Percentiles rank a stretch among this genome's conserved stretches.
Evolutionary conservation across 2,113 vertebrate genomes (phyloP).

Genomic region (Leptocoma aspasia): DNA sequence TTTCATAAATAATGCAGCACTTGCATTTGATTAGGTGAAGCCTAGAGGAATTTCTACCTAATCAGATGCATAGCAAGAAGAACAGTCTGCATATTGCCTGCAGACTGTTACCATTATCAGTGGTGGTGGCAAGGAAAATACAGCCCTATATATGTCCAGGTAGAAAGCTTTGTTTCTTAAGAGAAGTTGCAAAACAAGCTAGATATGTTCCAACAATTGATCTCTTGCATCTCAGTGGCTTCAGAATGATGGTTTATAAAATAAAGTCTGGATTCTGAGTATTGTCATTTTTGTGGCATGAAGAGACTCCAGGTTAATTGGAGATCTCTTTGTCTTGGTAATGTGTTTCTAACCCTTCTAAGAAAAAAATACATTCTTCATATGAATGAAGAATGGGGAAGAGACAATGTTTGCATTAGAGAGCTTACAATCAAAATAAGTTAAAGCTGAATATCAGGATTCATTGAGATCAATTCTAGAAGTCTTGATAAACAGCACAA

Average conservation of each 20-base stretch:
- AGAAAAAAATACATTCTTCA: background rate
- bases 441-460: background rate
- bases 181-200: background rate
- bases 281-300: background rate
- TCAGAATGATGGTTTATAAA: background rate
- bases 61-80: conserved; percentile 50
- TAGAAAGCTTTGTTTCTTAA: background rate
- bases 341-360: background rate
- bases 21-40: conserved; percentile 61
- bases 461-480: background rate
- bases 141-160: background rate
- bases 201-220: background rate
- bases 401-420: background rate
- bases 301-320: background rate
- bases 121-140: conserved; percentile 16
- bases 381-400: background rate
- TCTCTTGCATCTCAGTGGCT: background rate
- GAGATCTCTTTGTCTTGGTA: background rate
- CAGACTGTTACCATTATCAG: conserved; percentile 25
- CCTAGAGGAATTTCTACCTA: conserved; percentile 54
- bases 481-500: background rate
- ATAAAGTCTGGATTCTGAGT: background rate
- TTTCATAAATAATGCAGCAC: conserved; percentile 73
- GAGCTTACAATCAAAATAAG: background rate
- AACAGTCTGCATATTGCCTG: conserved; percentile 43